These are phyloP conservation scores for Eremophila alpestris DNA, from an alignment of 2,797 vertebrate species.

Conservation along the genomic window DNA sequence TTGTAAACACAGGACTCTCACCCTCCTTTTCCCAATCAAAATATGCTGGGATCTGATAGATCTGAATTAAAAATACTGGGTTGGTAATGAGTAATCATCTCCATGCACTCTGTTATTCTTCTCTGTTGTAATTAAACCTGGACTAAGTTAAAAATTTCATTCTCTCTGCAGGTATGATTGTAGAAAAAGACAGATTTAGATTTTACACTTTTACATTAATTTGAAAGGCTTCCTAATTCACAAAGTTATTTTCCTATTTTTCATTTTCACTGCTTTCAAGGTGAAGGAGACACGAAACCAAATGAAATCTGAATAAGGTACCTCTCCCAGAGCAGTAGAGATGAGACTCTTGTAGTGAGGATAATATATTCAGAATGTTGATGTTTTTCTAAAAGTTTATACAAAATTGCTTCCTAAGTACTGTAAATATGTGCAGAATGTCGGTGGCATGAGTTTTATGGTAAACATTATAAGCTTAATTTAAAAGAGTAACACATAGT, in stretches of 20 bases:
- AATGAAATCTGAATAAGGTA: not conserved
- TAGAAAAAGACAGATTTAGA: not conserved
- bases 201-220: not conserved
- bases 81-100: conserved; percentile 1
- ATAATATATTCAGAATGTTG: not conserved
- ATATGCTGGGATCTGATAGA: not conserved
- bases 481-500: conserved; percentile 5
- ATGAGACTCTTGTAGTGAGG: not conserved
- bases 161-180: not conserved
- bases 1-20: conserved; percentile 32
- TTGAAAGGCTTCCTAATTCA: not conserved
- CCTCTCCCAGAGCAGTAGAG: not conserved
- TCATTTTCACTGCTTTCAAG: conserved; percentile 10
- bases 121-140: conserved; percentile 33
- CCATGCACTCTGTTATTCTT: not conserved
- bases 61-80: conserved; percentile 16
- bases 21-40: conserved; percentile 1
- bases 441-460: conserved; percentile 21
- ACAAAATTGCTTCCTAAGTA: not conserved
- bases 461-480: conserved; percentile 34
- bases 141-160: conserved; percentile 46
- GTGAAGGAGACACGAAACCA: not conserved
- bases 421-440: conserved; percentile 33
- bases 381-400: conserved; percentile 10
- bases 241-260: not conserved